A percentile compares a stretch with the other conserved stretches of the same genome.
Conservation (phyloP, 2,797 vertebrate genomes). For the Notolabrus celidotus region DNA sequence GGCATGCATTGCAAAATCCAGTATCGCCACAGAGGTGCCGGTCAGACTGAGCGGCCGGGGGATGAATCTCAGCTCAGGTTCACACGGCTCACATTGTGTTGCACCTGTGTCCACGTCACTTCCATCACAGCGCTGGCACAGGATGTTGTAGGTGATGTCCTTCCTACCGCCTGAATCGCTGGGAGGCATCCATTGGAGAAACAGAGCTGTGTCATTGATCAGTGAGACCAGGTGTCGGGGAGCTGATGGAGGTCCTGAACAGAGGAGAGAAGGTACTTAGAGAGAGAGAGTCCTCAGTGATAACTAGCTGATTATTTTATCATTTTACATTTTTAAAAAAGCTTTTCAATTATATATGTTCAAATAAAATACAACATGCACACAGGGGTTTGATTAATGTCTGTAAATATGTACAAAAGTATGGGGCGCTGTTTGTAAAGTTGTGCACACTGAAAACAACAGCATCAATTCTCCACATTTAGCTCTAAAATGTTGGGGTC, state of each 20-base stretch:
- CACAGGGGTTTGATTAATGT: not conserved
- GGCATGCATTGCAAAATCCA: conserved; percentile 91
- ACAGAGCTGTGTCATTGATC: conserved; percentile 96
- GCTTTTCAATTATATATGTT: not conserved
- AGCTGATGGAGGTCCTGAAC: conserved; percentile 94
- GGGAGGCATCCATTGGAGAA: conserved; percentile 96
- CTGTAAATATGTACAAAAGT: too few relatives aligned
- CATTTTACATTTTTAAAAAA: not conserved
- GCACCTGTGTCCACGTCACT: conserved; percentile 31
- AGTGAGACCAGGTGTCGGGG: conserved; percentile 94
- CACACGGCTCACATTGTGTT: conserved; percentile 92
- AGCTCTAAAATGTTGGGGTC: too few relatives aligned
- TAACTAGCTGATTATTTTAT: not conserved
- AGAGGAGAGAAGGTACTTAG: conserved; percentile 22
- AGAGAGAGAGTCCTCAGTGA: conserved; percentile 5
- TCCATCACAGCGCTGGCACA: conserved; percentile 91
- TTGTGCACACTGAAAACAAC: too few relatives aligned
- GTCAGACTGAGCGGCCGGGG: conserved; percentile 90
- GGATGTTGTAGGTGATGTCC: conserved; percentile 94
- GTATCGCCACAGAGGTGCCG: conserved; percentile 91
- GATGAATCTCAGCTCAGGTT: conserved; percentile 92
- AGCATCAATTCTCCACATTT: too few relatives aligned
- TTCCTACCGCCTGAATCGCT: conserved; percentile 94
- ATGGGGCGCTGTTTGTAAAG: too few relatives aligned
- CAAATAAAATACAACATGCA: not conserved